phyloP scores from a whole-genome alignment of 1,140 invertebrate genomes.

The Trypoxylus dichotomus region DNA sequence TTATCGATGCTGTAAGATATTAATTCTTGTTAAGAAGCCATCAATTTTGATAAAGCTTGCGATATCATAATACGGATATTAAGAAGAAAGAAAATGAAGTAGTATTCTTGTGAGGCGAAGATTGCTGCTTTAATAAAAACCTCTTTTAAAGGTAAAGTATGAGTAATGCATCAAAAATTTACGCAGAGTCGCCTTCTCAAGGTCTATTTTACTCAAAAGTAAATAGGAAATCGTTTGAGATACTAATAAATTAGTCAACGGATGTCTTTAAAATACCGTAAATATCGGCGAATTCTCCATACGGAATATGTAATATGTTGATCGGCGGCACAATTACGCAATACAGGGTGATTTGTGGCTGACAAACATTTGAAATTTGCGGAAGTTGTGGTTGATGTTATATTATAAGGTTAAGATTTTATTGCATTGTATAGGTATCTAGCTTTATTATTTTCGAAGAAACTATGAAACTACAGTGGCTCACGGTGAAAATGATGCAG shows the following conservation, averaged over 20 bases:
- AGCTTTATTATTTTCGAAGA: no score
- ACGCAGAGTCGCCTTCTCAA: neutral
- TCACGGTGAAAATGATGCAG: no score
- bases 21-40: no score
- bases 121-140: neutral
- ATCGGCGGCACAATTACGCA: neutral
- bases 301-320: neutral
- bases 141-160: neutral
- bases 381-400: no score
- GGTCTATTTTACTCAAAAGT: slow-evolving; percentile 3
- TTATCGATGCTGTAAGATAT: neutral
- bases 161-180: neutral
- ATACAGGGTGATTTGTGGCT: no score
- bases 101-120: neutral
- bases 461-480: no score
- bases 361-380: no score
- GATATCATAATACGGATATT: no score
- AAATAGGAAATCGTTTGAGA: neutral
- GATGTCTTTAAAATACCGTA: neutral
- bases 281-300: neutral
- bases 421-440: no score
- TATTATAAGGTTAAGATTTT: no score
- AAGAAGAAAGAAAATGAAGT: neutral
- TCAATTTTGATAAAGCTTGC: no score
- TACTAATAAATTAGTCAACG: neutral